A percentile compares a stretch with the other conserved stretches of the same genome.
Conservation (phyloP, 2,888 invertebrate genomes). For the Tethea ocularis region DNA sequence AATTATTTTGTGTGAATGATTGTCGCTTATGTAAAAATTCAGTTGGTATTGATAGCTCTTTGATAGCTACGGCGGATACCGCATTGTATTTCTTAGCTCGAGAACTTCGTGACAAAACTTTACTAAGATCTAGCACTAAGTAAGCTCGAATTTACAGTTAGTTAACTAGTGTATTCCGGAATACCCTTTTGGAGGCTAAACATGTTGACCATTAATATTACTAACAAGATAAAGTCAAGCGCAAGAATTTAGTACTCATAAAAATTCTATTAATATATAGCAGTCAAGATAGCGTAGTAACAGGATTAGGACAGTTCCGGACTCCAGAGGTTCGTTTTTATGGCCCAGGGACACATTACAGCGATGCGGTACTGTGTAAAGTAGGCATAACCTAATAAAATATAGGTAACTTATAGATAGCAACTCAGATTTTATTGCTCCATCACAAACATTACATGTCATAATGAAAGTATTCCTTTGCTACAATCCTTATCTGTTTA, state of each 20-base stretch:
- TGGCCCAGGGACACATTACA: background rate
- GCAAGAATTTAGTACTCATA: background rate
- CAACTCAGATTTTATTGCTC: background rate
- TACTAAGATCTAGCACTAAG: no score
- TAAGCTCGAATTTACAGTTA: no score
- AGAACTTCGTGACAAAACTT: background rate
- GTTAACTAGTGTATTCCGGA: no score
- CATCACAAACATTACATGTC: background rate
- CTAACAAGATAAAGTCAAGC: no score
- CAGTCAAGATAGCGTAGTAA: background rate
- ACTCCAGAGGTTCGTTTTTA: background rate
- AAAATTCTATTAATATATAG: background rate
- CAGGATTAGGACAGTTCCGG: background rate
- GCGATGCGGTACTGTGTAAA: background rate
- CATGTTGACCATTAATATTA: background rate
- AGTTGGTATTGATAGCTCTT: constrained; percentile 7
- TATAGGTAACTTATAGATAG: background rate
- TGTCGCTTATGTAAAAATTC: constrained; percentile 23
- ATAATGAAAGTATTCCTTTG: background rate
- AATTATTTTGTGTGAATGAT: constrained; percentile 39
- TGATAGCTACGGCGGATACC: constrained; percentile 13
- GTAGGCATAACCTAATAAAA: constrained; percentile 2
- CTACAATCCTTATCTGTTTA: background rate
- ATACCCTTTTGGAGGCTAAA: no score
- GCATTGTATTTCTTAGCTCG: constrained; percentile 18